phyloP scores from a whole-genome alignment of 1,140 invertebrate genomes.

The Potamilus streckersoni region DNA sequence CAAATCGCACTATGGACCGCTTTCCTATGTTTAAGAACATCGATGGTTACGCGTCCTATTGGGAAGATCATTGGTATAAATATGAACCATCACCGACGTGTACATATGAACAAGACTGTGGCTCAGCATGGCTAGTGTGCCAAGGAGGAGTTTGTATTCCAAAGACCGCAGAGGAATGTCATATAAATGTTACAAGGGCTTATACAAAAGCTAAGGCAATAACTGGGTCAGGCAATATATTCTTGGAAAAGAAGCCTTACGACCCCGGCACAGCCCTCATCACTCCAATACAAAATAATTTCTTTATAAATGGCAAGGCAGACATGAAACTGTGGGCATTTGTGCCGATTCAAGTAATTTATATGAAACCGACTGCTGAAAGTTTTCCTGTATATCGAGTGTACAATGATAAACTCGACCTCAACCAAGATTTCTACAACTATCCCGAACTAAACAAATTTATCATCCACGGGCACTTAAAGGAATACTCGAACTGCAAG shows the following conservation, averaged over 20 bases:
- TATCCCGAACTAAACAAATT: too few species aligned
- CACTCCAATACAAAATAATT: too few species aligned
- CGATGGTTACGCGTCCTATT: slow-evolving; percentile 15
- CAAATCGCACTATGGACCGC: slow-evolving; percentile 1
- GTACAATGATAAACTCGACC: too few species aligned
- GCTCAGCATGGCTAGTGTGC: background rate
- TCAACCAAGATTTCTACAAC: too few species aligned
- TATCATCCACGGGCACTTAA: background rate
- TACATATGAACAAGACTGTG: background rate
- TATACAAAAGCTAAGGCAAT: background rate
- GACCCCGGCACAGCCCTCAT: too few species aligned
- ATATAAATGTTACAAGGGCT: background rate
- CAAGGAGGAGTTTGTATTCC: background rate
- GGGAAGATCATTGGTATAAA: slow-evolving; percentile 7
- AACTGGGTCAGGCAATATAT: background rate
- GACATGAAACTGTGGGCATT: too few species aligned
- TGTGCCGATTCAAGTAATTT: background rate
- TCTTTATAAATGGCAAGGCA: too few species aligned
- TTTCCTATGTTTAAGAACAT: slow-evolving; percentile 5
- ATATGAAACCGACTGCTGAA: too few species aligned
- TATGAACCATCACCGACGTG: slow-evolving; percentile 6
- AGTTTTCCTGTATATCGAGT: too few species aligned
- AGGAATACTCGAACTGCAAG: background rate
- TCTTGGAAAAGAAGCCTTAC: background rate
- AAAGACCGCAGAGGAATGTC: background rate